Percentiles rank a stretch among this genome's conserved stretches.
phyloP scores from a whole-genome alignment of 2,888 invertebrate species.

The Troilus luridus region DNA sequence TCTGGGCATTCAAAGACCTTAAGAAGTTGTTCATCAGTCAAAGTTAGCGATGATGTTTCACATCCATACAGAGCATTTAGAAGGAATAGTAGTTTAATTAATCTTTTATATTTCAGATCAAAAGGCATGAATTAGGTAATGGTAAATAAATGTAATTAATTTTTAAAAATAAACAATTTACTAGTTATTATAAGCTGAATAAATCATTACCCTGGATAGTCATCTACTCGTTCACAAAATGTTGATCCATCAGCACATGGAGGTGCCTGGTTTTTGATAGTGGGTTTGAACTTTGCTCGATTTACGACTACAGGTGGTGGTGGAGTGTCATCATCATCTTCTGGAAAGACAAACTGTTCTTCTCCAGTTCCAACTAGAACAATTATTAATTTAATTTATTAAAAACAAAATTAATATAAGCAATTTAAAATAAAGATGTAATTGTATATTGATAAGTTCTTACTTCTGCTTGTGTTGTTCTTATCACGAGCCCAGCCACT shows the following conservation, averaged over 20 bases:
- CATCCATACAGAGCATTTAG: no score
- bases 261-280: background rate
- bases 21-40: no score
- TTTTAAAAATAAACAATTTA: background rate
- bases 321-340: background rate
- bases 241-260: slow-evolving; percentile 67
- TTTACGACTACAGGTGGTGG: background rate
- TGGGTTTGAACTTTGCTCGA: slow-evolving; percentile 17
- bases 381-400: slow-evolving; percentile 11
- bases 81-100: no score
- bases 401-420: background rate
- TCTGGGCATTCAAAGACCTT: no score
- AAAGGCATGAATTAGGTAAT: no score
- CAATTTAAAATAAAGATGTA: background rate
- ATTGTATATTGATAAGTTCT: background rate
- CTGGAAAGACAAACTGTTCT: slow-evolving; percentile 46
- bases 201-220: slow-evolving; percentile 69
- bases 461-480: background rate
- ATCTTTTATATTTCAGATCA: no score
- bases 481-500: background rate
- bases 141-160: background rate
- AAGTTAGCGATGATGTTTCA: no score
- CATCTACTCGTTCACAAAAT: slow-evolving; percentile 70
- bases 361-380: background rate
- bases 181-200: background rate